A percentile compares a stretch with the other conserved stretches of the same genome.
phyloP scores from a whole-genome alignment of 2,888 invertebrate species.

The Ectemnius continuus region DNA sequence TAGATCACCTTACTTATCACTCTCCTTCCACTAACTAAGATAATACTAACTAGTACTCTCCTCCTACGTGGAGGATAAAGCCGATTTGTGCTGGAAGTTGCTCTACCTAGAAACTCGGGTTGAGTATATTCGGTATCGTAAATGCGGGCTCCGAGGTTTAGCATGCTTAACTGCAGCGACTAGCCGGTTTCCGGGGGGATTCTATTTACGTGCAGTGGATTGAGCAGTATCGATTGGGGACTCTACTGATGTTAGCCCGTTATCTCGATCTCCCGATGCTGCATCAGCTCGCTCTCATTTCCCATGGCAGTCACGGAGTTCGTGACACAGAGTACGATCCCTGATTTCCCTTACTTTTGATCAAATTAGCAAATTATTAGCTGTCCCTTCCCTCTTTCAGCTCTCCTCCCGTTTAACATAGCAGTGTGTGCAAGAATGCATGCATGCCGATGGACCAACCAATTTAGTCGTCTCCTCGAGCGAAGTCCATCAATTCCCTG shows the following conservation, averaged over 20 bases:
- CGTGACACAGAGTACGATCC: constrained; percentile 9
- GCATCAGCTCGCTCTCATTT: background rate
- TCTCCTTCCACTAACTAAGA: too few relatives aligned
- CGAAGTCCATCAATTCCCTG: too few relatives aligned
- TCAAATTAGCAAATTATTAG: constrained; percentile 12
- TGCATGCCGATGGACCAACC: background rate
- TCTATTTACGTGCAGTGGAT: background rate
- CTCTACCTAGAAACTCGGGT: too few relatives aligned
- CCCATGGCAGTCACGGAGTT: constrained; percentile 13
- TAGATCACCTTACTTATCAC: too few relatives aligned
- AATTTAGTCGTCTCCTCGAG: too few relatives aligned
- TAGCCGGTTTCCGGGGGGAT: too few relatives aligned
- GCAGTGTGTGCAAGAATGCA: background rate
- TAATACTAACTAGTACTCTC: too few relatives aligned
- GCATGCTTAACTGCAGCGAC: too few relatives aligned
- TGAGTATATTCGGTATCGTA: too few relatives aligned
- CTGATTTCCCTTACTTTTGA: constrained; percentile 5
- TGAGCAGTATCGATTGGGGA: background rate
- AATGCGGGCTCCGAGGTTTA: too few relatives aligned
- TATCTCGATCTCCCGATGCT: constrained; percentile 5
- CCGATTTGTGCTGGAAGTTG: too few relatives aligned
- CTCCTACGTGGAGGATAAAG: too few relatives aligned
- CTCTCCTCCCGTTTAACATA: background rate
- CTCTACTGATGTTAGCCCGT: background rate
- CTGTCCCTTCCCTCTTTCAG: background rate